Evolutionary conservation across 1,140 invertebrate species (phyloP).

Genomic region (Brachionus asplanchnoidis): DNA sequence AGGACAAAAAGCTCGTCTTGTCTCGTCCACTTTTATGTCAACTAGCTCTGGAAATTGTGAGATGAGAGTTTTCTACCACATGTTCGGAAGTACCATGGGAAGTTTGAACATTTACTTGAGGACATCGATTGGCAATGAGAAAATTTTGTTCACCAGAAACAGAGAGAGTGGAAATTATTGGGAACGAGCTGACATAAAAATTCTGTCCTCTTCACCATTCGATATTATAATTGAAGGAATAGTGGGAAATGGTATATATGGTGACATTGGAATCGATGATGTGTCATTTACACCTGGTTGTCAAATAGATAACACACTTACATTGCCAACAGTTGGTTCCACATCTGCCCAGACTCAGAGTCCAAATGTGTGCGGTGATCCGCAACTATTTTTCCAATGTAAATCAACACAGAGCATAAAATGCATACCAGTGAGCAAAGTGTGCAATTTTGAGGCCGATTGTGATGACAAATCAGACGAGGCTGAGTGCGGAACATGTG

Average conservation of each 20-base stretch:
- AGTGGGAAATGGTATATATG: conserved; percentile 64
- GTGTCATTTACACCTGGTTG: conserved; percentile 49
- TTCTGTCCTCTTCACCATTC: background rate
- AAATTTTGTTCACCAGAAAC: conserved; percentile 42
- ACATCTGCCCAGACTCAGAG: conserved; percentile 44
- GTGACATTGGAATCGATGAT: conserved; percentile 55
- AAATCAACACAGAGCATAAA: conserved; percentile 3
- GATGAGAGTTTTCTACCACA: background rate
- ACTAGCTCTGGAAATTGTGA: background rate
- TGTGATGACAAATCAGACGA: conserved; percentile 51
- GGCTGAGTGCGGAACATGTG: conserved; percentile 49
- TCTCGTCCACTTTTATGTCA: background rate
- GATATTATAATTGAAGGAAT: conserved; percentile 63
- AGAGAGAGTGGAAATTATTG: conserved; percentile 45
- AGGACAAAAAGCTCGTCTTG: background rate
- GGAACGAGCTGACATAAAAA: conserved; percentile 23
- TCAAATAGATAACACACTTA: conserved; percentile 31
- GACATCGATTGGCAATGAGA: background rate
- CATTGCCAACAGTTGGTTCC: conserved; percentile 38
- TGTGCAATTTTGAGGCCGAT: conserved; percentile 69
- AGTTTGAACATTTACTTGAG: background rate
- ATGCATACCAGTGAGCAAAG: conserved; percentile 47
- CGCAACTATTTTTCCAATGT: background rate
- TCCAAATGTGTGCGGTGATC: conserved; percentile 16
- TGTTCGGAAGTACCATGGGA: background rate